A percentile compares a stretch with the other conserved stretches of the same genome.
phyloP scores from a whole-genome alignment of 2,888 invertebrate species.

The Callosobruchus maculatus region DNA sequence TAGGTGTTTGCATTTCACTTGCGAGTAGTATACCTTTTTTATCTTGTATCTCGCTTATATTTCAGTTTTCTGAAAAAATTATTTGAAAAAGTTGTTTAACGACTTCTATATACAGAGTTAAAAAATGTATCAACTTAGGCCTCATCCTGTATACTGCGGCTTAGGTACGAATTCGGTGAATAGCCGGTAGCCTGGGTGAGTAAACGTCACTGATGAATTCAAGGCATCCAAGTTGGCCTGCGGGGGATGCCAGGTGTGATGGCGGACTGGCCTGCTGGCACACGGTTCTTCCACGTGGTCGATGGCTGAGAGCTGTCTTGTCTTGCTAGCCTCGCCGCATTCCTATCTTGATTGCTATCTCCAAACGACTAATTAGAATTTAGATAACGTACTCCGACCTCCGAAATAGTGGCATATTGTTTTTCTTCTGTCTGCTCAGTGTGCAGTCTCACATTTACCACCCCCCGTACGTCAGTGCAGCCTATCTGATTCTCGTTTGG shows the following conservation, averaged over 20 bases:
- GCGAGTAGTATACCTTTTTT: too few relatives aligned
- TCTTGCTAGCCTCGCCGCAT: slow-evolving; percentile 14
- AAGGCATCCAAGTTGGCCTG: not conserved
- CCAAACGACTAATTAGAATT: slow-evolving; percentile 29
- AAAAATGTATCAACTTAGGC: too few relatives aligned
- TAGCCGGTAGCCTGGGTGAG: not conserved
- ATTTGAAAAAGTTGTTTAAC: too few relatives aligned
- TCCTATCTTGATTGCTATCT: slow-evolving; percentile 30
- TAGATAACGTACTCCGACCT: slow-evolving; percentile 21
- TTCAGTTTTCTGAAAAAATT: too few relatives aligned
- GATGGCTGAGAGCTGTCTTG: not conserved
- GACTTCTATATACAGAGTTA: too few relatives aligned
- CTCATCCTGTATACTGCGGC: too few relatives aligned
- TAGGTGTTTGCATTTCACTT: too few relatives aligned
- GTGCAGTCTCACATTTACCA: not conserved
- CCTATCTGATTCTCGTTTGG: not conserved
- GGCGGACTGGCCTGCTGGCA: not conserved
- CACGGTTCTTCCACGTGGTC: slow-evolving; percentile 16
- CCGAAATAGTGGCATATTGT: slow-evolving; percentile 11
- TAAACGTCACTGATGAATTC: not conserved
- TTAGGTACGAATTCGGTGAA: too few relatives aligned
- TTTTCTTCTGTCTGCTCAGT: not conserved
- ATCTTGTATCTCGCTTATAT: too few relatives aligned
- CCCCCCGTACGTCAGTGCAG: not conserved
- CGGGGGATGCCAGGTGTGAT: slow-evolving; percentile 14